phyloP scores from a whole-genome alignment of 2,888 invertebrate genomes.

The Elysia crispata region DNA sequence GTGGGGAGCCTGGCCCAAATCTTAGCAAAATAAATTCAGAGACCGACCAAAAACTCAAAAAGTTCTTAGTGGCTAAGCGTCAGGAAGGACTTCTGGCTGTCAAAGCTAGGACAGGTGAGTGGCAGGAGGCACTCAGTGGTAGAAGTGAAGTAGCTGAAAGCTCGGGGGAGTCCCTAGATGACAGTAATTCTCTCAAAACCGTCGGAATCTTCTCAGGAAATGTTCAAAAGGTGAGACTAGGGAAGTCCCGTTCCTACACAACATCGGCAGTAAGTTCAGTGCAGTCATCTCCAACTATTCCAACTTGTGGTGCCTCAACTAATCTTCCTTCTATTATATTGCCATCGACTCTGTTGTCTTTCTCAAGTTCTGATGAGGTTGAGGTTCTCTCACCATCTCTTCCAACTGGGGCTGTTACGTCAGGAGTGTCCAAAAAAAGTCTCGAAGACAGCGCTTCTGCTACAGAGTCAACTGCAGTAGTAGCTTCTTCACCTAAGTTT shows the following conservation, averaged over 20 bases:
- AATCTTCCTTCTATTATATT: too few relatives aligned
- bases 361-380: too few relatives aligned
- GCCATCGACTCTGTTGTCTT: too few relatives aligned
- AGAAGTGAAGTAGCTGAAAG: neutral
- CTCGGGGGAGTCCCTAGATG: neutral
- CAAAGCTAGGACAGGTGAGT: neutral
- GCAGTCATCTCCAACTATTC: neutral
- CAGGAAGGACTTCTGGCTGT: neutral
- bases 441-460: too few relatives aligned
- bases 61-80: constrained; percentile 44
- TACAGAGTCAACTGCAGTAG: too few relatives aligned
- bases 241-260: too few relatives aligned
- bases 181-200: constrained; percentile 3
- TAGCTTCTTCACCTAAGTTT: too few relatives aligned
- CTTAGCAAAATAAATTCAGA: constrained; percentile 42
- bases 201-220: constrained; percentile 46
- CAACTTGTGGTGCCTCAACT: neutral
- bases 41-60: constrained; percentile 43
- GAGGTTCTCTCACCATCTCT: too few relatives aligned
- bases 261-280: neutral
- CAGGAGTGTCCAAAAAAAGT: too few relatives aligned
- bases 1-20: neutral
- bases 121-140: neutral
- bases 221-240: constrained; percentile 36
- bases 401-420: too few relatives aligned